Percentiles rank a stretch among this genome's conserved stretches.
Evolutionary conservation across 2,797 vertebrate species (phyloP).

Genomic region (Varecia variegata): DNA sequence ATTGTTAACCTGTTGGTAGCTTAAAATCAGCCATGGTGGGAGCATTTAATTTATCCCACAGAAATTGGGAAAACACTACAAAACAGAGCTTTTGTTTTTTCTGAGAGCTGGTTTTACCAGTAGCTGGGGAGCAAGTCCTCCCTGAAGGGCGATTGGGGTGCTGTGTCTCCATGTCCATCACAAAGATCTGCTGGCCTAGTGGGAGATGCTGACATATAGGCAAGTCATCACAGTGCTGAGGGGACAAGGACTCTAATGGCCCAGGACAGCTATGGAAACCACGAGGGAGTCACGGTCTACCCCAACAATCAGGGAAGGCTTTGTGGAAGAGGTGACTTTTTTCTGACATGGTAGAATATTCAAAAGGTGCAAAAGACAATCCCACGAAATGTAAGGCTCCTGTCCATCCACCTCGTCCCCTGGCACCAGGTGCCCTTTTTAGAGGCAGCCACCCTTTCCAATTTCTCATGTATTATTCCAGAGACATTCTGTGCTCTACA

Average conservation of each 20-base stretch:
- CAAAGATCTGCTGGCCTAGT: neutral
- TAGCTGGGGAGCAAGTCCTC: neutral
- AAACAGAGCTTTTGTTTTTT: neutral
- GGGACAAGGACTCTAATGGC: neutral
- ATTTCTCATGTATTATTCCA: neutral
- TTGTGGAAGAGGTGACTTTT: neutral
- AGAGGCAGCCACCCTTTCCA: neutral
- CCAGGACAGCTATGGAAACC: neutral
- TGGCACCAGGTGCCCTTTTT: neutral
- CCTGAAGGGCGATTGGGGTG: neutral
- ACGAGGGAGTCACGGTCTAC: neutral
- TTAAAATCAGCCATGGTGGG: neutral
- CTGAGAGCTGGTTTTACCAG: neutral
- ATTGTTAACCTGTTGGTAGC: neutral
- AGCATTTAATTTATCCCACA: neutral
- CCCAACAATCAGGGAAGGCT: neutral
- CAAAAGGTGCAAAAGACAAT: neutral
- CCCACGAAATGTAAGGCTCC: neutral
- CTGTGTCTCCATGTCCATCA: neutral
- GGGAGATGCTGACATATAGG: neutral
- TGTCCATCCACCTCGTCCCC: neutral
- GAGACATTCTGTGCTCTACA: neutral
- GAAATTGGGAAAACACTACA: neutral
- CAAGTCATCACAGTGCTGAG: neutral
- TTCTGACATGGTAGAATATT: neutral